These are phyloP conservation scores for Kryptolebias ocellatus DNA, from an alignment of 2,797 vertebrate species.

Conservation along the genomic window DNA sequence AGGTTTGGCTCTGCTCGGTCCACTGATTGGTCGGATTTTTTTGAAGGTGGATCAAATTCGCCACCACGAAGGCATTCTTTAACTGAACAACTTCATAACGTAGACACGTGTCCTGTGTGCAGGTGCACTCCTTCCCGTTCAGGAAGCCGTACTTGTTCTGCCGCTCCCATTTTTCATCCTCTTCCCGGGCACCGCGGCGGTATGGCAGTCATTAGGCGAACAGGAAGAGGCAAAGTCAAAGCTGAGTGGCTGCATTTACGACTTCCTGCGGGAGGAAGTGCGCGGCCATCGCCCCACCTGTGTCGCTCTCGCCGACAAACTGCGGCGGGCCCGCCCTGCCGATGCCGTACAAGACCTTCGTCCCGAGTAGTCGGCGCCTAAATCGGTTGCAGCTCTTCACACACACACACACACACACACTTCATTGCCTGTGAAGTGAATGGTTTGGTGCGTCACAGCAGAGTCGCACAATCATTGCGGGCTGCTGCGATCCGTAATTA, in stretches of 20 bases:
- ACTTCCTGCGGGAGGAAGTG: conserved; percentile 94
- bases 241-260: conserved; percentile 86
- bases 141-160: conserved; percentile 63
- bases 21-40: neutral
- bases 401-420: conserved; percentile 31
- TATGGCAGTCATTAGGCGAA: conserved; percentile 84
- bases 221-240: conserved; percentile 79
- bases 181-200: conserved; percentile 66
- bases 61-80: neutral
- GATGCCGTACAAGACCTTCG: conserved; percentile 41
- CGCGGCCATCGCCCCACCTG: conserved; percentile 85
- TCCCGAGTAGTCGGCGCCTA: conserved; percentile 27
- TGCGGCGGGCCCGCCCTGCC: conserved; percentile 55
- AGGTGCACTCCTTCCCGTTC: conserved; percentile 73
- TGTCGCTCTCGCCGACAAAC: conserved; percentile 73
- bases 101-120: conserved; percentile 31
- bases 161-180: conserved; percentile 55
- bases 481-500: conserved; percentile 73
- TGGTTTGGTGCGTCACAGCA: conserved; percentile 58
- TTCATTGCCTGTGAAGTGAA: conserved; percentile 57
- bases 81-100: neutral
- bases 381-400: conserved; percentile 15
- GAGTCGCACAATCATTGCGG: conserved; percentile 71
- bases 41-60: neutral
- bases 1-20: no score